These are phyloP conservation scores for Acronicta aceris DNA, from an alignment of 2,888 invertebrate genomes.

Conservation along the genomic window DNA sequence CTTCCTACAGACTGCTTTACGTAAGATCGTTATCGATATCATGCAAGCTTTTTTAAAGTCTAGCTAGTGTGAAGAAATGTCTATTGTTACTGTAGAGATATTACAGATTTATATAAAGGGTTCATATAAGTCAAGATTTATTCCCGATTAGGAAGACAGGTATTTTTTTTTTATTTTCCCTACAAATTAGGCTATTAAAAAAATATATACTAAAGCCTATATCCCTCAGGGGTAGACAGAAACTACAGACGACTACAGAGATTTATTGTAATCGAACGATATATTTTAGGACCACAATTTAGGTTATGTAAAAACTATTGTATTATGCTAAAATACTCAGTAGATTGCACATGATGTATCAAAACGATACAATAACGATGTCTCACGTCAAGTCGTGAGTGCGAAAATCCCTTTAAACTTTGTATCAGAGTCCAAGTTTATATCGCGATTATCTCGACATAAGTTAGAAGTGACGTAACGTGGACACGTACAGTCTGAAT, in stretches of 20 bases:
- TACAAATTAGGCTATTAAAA: no score
- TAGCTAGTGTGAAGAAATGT: conserved; percentile 5
- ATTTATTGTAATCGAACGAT: no score
- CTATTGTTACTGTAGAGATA: conserved; percentile 10
- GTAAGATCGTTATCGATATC: conserved; percentile 24
- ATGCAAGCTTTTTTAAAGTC: conserved; percentile 19
- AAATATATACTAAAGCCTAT: no score
- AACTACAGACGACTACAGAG: no score
- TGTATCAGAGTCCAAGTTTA: background rate
- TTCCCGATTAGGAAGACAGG: conserved; percentile 4
- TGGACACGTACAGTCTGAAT: background rate
- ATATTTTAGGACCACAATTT: no score
- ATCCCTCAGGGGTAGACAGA: no score
- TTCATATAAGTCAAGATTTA: background rate
- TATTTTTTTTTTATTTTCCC: no score
- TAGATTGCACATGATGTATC: no score
- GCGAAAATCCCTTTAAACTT: background rate
- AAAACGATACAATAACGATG: background rate
- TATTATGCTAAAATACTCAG: no score
- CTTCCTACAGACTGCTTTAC: conserved; percentile 29
- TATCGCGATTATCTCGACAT: conserved; percentile 1
- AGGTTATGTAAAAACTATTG: no score
- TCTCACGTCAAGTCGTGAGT: background rate
- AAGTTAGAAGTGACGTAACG: background rate
- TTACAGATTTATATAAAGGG: conserved; percentile 5